phyloP scores from a whole-genome alignment of 2,888 invertebrate genomes.

The Ectemnius cavifrons region DNA sequence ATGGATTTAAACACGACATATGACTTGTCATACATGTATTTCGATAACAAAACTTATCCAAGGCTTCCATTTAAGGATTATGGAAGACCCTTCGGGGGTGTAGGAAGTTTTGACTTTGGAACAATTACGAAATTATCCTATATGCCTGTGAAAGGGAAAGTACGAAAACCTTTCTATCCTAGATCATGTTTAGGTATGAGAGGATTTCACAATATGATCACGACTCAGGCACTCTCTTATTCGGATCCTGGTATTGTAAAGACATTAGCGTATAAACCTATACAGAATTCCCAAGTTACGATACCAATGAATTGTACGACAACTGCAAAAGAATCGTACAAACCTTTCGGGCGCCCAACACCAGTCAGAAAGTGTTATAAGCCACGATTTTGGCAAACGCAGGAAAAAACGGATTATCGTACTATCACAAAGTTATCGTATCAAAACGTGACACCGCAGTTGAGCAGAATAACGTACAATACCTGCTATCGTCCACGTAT shows the following conservation, averaged over 20 bases:
- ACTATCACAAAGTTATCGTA: constrained; percentile 54
- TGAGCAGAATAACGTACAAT: background rate
- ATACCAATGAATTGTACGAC: constrained; percentile 54
- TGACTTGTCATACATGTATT: constrained; percentile 27
- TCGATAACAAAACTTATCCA: background rate
- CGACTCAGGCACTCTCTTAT: constrained; percentile 56
- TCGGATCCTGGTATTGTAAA: constrained; percentile 40
- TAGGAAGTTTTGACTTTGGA: constrained; percentile 22
- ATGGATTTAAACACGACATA: constrained; percentile 39
- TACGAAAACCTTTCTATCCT: constrained; percentile 45
- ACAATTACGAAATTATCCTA: constrained; percentile 54
- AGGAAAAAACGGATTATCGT: constrained; percentile 55
- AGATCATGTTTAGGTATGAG: constrained; percentile 47
- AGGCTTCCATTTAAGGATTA: constrained; percentile 17
- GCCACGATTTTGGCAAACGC: constrained; percentile 40
- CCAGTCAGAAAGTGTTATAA: constrained; percentile 17
- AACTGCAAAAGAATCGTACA: constrained; percentile 56
- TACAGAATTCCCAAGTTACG: constrained; percentile 17
- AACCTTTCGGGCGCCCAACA: constrained; percentile 22
- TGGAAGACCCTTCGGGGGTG: background rate
- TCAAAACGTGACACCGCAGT: constrained; percentile 16
- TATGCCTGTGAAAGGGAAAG: constrained; percentile 24
- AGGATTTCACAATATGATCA: constrained; percentile 46
- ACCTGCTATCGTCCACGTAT: constrained; percentile 19
- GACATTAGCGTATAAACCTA: constrained; percentile 36